Evolutionary conservation across 2,888 invertebrate genomes (phyloP).

Genomic region (Theristus sp.): DNA sequence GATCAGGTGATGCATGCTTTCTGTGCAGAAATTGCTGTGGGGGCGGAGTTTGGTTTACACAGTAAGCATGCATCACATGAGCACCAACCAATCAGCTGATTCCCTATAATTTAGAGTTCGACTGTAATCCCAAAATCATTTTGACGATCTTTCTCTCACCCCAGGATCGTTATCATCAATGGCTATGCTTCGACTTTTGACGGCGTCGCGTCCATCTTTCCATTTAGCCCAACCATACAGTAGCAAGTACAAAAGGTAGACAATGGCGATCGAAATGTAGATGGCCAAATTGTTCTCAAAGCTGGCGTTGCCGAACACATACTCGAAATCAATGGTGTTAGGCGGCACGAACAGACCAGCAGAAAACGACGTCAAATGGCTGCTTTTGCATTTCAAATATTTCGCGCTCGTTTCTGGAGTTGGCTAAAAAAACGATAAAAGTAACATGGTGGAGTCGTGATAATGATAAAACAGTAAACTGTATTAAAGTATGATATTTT

Average conservation of each 20-base stretch:
- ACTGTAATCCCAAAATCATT: too few relatives aligned
- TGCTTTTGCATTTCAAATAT: constrained; percentile 17
- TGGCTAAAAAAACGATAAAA: neutral
- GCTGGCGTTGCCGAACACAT: constrained; percentile 33
- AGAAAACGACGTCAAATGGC: constrained; percentile 35
- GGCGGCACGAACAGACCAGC: constrained; percentile 35
- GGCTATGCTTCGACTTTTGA: constrained; percentile 24
- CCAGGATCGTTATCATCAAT: constrained; percentile 27
- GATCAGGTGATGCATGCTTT: too few relatives aligned
- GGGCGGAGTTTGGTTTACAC: too few relatives aligned
- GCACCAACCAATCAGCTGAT: too few relatives aligned
- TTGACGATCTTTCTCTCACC: too few relatives aligned
- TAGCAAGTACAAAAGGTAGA: constrained; percentile 28
- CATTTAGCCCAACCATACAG: constrained; percentile 32
- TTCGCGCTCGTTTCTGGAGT: neutral
- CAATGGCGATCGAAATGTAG: constrained; percentile 33
- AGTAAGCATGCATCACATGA: too few relatives aligned
- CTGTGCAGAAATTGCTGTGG: too few relatives aligned
- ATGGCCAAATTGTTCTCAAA: constrained; percentile 36
- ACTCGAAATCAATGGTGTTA: constrained; percentile 37
- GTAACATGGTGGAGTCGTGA: neutral
- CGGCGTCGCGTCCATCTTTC: constrained; percentile 23
- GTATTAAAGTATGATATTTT: neutral
- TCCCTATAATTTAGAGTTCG: too few relatives aligned
- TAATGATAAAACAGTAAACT: neutral